phyloP scores from a whole-genome alignment of 2,113 vertebrate genomes.

The Mus spicilegus region DNA sequence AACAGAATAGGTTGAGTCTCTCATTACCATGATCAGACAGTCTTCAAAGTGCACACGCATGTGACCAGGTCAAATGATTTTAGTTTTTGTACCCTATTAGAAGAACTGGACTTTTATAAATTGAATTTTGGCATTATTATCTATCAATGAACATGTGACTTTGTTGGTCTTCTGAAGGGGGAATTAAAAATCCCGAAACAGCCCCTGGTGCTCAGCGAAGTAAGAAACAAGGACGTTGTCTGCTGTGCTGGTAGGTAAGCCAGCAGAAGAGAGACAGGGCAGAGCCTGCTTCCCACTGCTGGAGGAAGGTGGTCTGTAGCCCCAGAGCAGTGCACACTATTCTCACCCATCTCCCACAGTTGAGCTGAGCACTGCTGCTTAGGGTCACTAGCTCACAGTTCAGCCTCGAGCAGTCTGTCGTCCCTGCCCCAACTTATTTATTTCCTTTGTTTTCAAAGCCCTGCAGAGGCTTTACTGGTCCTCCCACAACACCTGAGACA shows the following conservation, averaged over 20 bases:
- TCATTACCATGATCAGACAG: constrained; percentile 59
- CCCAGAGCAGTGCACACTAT: neutral
- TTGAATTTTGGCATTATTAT: neutral
- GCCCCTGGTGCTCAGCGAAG: neutral
- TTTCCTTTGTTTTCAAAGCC: constrained; percentile 35
- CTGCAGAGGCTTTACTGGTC: neutral
- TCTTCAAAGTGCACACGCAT: constrained; percentile 65
- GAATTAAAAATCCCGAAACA: neutral
- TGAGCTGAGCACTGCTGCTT: neutral
- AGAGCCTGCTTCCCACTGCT: neutral
- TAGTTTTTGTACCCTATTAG: constrained; percentile 35
- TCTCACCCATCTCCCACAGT: neutral
- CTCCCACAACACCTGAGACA: neutral
- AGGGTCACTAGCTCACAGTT: neutral
- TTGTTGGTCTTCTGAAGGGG: constrained; percentile 40
- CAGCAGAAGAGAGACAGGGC: neutral
- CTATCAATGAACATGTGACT: neutral
- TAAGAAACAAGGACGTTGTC: neutral
- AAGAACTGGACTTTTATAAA: constrained; percentile 31
- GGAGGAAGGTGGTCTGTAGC: neutral
- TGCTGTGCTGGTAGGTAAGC: neutral
- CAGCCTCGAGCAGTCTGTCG: neutral
- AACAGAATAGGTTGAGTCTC: constrained; percentile 65
- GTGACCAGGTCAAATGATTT: neutral
- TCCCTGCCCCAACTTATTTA: neutral